Conservation (phyloP, 2,888 invertebrate species). For the Epiblema foenella region DNA sequence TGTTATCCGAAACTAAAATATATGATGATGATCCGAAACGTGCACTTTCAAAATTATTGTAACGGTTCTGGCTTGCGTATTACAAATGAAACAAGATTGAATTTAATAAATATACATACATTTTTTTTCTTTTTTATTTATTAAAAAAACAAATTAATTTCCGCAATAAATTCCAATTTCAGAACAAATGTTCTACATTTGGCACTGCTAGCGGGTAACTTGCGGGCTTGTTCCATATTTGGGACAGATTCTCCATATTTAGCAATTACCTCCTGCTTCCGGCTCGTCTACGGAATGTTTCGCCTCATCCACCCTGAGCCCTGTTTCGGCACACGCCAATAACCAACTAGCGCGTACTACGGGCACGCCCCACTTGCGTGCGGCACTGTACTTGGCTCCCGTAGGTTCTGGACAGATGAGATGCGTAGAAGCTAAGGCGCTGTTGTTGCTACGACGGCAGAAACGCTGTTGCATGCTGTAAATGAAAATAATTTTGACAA, state of each 20-base stretch:
- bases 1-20: too few species aligned
- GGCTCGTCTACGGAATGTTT: neutral
- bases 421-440: conserved; percentile 89
- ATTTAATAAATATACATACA: too few species aligned
- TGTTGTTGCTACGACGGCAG: conserved; percentile 74
- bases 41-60: too few species aligned
- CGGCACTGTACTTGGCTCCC: conserved; percentile 93
- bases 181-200: neutral
- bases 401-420: conserved; percentile 89
- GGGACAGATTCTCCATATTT: too few species aligned
- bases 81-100: too few species aligned
- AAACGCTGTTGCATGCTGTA: conserved; percentile 76
- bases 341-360: conserved; percentile 92
- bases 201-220: neutral
- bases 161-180: too few species aligned
- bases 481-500: neutral
- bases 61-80: too few species aligned
- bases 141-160: too few species aligned
- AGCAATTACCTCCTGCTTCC: neutral
- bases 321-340: conserved; percentile 86
- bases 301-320: conserved; percentile 72
- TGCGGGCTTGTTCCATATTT: too few species aligned
- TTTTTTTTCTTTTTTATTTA: too few species aligned
- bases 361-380: conserved; percentile 93
- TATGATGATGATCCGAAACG: too few species aligned